Evolutionary conservation across 1,140 invertebrate genomes (phyloP), one percentile per base, ranked within the genome.

Genomic region (Drosophila willistoni): DNA sequence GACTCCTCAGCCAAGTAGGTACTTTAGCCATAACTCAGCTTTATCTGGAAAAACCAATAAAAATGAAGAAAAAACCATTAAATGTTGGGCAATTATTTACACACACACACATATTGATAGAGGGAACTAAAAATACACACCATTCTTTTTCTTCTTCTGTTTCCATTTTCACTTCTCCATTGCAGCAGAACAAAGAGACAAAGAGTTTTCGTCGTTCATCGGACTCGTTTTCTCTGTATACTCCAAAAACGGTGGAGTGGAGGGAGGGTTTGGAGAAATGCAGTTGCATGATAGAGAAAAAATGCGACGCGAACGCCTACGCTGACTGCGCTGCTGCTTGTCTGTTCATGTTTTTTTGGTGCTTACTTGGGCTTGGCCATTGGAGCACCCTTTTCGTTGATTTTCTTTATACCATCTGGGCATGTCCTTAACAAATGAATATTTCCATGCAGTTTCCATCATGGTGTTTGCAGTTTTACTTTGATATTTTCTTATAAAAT

Each of bases 181-280:
- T 73, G 78, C 77, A 54, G 60, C 64, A 69, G 81, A 83, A 81
- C 80, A 89, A 87, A 89, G 44, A 51, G 17, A 51, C 14, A 51
- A 3, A 51, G 10, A 36, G 34, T 10, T 12, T 36, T 36, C 44
- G 14, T 51, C 17, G 17, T 10, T 7, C 19, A 10, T 51, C 44
- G 44, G 80, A 89, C 85, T 68, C 85, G 84, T 89, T 89, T 89
- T 83, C 77, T 89, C 83, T 83, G 71, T 89, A 84, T 71, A 77
- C 84, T 63, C 62, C 7, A 29, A 12, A 66, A 74, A 7, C 44
- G 17, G 44, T 2, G 7, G 17, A 36, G 10, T 36, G 34, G 7
- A 36, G 19, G 44, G 10, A 12, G 17, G 44, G 44, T 1, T 10
- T 9, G 12, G n/a, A 51, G 19, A 51, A 77, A 61, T 89, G 83